Conservation (phyloP, 1,140 invertebrate genomes). For the Hylaeus anthracinus region DNA sequence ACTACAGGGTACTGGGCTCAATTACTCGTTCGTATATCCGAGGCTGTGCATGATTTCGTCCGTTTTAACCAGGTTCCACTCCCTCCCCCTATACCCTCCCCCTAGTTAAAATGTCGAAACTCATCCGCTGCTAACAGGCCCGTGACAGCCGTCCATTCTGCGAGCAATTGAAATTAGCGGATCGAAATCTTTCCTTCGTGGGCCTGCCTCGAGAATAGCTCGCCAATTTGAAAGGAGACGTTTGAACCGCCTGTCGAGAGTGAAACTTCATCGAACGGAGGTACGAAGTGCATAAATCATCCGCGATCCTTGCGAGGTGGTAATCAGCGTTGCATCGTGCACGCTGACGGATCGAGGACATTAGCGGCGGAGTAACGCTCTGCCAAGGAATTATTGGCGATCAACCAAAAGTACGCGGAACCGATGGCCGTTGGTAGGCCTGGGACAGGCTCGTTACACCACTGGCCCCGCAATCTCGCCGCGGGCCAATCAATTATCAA, state of each 20-base stretch:
- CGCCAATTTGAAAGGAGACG: background rate
- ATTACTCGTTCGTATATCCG: no score
- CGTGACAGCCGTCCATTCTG: no score
- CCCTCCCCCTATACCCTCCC: no score
- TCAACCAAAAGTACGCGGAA: conserved; percentile 57
- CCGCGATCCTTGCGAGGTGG: conserved; percentile 27
- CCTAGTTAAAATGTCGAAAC: no score
- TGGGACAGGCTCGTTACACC: conserved; percentile 7
- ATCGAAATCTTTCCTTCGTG: no score
- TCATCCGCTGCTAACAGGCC: no score
- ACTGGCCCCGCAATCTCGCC: conserved; percentile 16
- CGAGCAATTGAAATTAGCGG: no score
- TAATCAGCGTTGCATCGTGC: conserved; percentile 45
- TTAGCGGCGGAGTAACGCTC: conserved; percentile 32
- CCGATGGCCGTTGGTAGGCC: conserved; percentile 35
- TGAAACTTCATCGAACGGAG: conserved; percentile 6
- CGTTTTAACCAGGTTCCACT: no score
- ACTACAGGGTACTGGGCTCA: no score
- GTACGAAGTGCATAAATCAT: conserved; percentile 44
- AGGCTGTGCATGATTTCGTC: no score
- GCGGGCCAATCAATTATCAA: conserved; percentile 52
- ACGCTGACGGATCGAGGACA: conserved; percentile 53
- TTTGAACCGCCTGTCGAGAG: background rate
- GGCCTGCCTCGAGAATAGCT: background rate
- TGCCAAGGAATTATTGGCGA: conserved; percentile 57